Evolutionary conservation across 1,140 invertebrate genomes (phyloP).

Genomic region (Cyphomyrmex costatus): DNA sequence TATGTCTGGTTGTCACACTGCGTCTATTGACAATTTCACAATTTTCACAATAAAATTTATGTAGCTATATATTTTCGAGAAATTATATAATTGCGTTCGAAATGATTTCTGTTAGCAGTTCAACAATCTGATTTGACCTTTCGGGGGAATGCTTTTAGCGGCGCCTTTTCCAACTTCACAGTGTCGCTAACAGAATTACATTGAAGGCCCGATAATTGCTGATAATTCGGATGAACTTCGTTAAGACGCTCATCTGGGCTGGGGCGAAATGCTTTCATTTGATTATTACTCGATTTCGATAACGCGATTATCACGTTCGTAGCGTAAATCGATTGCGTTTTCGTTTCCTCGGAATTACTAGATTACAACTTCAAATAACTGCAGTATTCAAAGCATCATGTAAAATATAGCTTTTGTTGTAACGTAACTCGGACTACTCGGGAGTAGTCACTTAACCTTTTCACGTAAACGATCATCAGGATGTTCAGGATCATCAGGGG

Average conservation of each 20-base stretch:
- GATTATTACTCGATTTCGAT: slow-evolving; percentile 86
- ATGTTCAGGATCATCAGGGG: too few relatives aligned
- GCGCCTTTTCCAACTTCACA: slow-evolving; percentile 84
- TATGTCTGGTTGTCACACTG: neutral
- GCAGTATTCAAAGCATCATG: slow-evolving; percentile 49
- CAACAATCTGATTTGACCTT: slow-evolving; percentile 76
- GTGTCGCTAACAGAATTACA: slow-evolving; percentile 84
- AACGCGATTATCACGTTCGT: slow-evolving; percentile 80
- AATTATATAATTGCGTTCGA: slow-evolving; percentile 44
- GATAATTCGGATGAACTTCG: slow-evolving; percentile 86
- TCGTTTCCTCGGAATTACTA: slow-evolving; percentile 64
- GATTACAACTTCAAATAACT: slow-evolving; percentile 66
- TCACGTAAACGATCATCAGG: too few relatives aligned
- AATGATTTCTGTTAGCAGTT: slow-evolving; percentile 52
- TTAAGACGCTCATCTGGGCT: slow-evolving; percentile 86
- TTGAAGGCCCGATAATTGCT: slow-evolving; percentile 87
- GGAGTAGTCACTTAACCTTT: too few relatives aligned
- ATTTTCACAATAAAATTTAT: neutral
- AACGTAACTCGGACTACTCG: neutral
- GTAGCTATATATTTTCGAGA: neutral
- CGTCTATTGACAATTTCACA: neutral
- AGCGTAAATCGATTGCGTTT: slow-evolving; percentile 72
- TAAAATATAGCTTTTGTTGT: neutral
- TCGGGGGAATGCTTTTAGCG: slow-evolving; percentile 84
- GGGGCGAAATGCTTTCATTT: slow-evolving; percentile 85